Base-by-base conservation (phyloP, 2,888 invertebrate genomes). In the Timandra comae region DNA sequence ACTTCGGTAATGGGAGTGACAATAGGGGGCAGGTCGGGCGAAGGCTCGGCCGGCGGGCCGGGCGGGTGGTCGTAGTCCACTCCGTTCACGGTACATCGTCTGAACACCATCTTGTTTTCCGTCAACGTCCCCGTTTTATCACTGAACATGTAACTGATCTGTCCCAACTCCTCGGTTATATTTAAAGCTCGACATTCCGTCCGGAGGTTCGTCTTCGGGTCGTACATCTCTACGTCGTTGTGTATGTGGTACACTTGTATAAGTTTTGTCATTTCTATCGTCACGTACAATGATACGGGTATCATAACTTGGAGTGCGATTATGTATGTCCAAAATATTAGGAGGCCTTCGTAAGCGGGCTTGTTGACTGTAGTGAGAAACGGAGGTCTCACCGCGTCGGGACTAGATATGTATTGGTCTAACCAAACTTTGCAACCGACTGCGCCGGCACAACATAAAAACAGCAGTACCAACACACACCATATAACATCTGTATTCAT, bases 71-170 rank as follows among this genome's bases (percentile, higher is more conserved):
- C 92, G 66, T 96, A 98, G 76, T 98, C 97, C 23, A 92, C 89
- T 0, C 97, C 98, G 12, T 91, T 93, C 12, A 98, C 92, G 2
- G 94, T 91, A 65, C 98, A 98, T 29, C 94, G 88, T 35, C 96
- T 90, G 77, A 99, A 99, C 61, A 97, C 90, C 98, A 99, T 99
- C 75, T 96, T 93, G 74, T 99, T 99, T 78, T 98, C 98, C 0
- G 99, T 99, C 35, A 99, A 82, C 1, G 99, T 99, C 3, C 99
- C 99, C 1, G 99, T 99, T 82, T 99, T 99, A 73, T 99, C 99
- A 6, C 96, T 96, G 80, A 99, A 98, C 46, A 99, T 89, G 63
- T 98, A 98, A 44, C 69, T 71, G 49, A 91, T 90, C 85, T 99
- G 98, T 1, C 99, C 99, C 52, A 99, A 88, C 78, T 99, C 98